These are phyloP conservation scores for Neelides folsomi DNA, from an alignment of 2,888 invertebrate genomes.

Conservation along the genomic window DNA sequence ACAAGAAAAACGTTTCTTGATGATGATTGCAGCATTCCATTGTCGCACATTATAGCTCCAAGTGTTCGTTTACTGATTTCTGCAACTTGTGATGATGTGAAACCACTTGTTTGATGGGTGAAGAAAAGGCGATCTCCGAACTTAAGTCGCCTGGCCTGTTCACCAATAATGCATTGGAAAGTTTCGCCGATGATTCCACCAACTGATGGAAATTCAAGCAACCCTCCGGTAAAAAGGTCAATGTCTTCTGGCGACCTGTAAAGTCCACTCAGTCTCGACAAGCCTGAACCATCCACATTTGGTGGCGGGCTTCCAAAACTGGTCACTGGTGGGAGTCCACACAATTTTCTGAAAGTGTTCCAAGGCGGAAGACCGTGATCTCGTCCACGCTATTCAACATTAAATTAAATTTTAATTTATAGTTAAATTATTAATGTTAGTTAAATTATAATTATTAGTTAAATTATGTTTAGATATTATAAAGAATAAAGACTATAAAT, in stretches of 20 bases:
- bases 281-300: constrained; percentile 3
- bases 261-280: constrained; percentile 12
- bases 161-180: constrained; percentile 22
- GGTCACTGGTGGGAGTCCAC: constrained; percentile 1
- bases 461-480: too few species aligned
- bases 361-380: too few species aligned
- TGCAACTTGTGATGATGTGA: constrained; percentile 15
- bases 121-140: constrained; percentile 29
- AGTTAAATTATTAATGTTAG: too few species aligned
- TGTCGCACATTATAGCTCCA: constrained; percentile 27
- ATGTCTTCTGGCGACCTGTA: too few species aligned
- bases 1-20: constrained; percentile 21
- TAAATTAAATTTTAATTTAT: too few species aligned
- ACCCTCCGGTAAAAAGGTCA: constrained; percentile 28
- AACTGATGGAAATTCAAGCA: constrained; percentile 14
- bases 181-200: constrained; percentile 26
- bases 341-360: too few species aligned
- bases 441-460: too few species aligned
- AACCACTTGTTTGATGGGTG: constrained; percentile 19
- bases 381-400: too few species aligned
- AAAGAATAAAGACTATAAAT: too few species aligned
- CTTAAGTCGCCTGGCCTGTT: constrained; percentile 21
- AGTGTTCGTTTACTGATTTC: constrained; percentile 16
- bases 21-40: constrained; percentile 16
- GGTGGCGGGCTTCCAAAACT: constrained; percentile 2